Evolutionary conservation across 2,797 vertebrate genomes (phyloP), one percentile per base, ranked within the genome.

Genomic region (Gobionotothen gibberifrons): DNA sequence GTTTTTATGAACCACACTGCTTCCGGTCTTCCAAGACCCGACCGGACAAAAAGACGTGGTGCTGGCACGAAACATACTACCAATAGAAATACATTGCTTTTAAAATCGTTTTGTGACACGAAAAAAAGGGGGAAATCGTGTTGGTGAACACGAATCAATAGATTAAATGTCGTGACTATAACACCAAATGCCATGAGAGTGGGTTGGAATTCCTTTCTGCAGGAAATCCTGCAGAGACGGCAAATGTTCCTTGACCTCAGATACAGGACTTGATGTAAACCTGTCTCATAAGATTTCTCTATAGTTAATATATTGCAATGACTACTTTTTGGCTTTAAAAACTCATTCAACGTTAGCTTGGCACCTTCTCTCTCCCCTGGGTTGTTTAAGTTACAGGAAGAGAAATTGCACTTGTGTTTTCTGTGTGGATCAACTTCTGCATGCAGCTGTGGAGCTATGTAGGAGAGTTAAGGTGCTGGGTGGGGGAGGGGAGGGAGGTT

Each of bases 391-490:
- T 39, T 39, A 43, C 4, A 4, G 11, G 52, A n/a, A 52, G 61
- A 43, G 26, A 8, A 26, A 26, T 26, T n/a, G 44, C 16, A 2
- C 22, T 17, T 5, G 3, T 7, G 6, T 49, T 72, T 54, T 46
- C 39, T 43, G n/a, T 53, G 46, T 40, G 44, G 54, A 60, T 71
- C 68, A 72, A 19, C 63, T 55, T 66, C 56, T 54, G 76, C 61
- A 63, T 78, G 79, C 81, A 81, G 78, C 62, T 78, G 79, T 74
- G 64, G 62, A 66, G 57, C 59, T 32, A 44, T 62, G 44, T 11
- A 60, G 44, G 54, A 60, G 29, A 67, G 62, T 69, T 40, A 59
- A 66, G 69, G 74, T 39, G 4, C 51, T 32, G n/a, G 61, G 60
- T 58, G 83, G 72, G 72, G 72, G 73, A 71, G 74, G 72, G 68